phyloP scores from a whole-genome alignment of 2,888 invertebrate genomes.

The Liopterus haemorrhoidalis region DNA sequence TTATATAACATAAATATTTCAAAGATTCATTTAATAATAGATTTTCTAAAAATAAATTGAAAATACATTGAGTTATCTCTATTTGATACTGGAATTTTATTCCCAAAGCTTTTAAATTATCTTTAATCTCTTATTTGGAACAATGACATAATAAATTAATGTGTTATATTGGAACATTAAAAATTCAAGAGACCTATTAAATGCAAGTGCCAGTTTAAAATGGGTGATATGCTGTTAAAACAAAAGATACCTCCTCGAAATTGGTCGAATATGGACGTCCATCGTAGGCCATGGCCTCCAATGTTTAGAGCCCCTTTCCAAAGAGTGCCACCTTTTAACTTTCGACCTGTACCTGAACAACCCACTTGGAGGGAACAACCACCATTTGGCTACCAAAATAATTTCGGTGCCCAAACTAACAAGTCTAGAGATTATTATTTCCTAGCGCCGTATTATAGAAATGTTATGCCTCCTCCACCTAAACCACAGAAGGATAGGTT shows the following conservation, averaged over 20 bases:
- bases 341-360: slow-evolving; percentile 37
- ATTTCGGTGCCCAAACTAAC: slow-evolving; percentile 29
- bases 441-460: slow-evolving; percentile 62
- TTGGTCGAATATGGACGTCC: slow-evolving; percentile 44
- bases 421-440: slow-evolving; percentile 56
- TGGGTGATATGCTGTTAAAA: slow-evolving; percentile 60
- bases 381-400: slow-evolving; percentile 38
- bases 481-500: slow-evolving; percentile 38
- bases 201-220: slow-evolving; percentile 30
- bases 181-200: too few species aligned
- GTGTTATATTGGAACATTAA: too few species aligned
- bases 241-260: slow-evolving; percentile 51
- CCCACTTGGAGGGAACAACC: slow-evolving; percentile 51
- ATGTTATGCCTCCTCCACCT: slow-evolving; percentile 58
- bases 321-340: slow-evolving; percentile 37
- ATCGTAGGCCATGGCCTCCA: slow-evolving; percentile 60
- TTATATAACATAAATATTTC: too few species aligned
- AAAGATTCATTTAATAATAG: too few species aligned
- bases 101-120: too few species aligned
- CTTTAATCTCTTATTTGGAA: too few species aligned
- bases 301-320: slow-evolving; percentile 50
- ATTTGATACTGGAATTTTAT: too few species aligned
- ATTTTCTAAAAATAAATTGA: too few species aligned
- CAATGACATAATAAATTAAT: too few species aligned
- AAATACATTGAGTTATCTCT: too few species aligned